Conservation (phyloP, 2,888 invertebrate species). For the Caenorhabditis doughertyi region DNA sequence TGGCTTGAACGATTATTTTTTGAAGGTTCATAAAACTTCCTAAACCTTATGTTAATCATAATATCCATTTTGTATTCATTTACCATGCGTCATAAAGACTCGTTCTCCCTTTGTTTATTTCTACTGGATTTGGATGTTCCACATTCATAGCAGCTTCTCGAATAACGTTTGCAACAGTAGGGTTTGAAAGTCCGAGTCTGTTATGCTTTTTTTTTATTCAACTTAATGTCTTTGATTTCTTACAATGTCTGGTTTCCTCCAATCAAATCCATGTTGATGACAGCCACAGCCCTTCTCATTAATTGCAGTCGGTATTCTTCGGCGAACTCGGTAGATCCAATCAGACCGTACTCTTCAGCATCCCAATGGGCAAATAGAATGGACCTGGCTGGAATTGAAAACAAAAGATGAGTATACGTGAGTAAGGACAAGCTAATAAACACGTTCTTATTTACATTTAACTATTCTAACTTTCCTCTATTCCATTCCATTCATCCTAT, state of each 20-base stretch:
- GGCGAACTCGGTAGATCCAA: conserved; percentile 85
- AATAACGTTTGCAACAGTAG: conserved; percentile 82
- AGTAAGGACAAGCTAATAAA: no score
- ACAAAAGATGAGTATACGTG: no score
- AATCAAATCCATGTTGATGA: conserved; percentile 83
- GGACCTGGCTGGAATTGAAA: conserved; percentile 80
- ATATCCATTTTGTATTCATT: conserved; percentile 31
- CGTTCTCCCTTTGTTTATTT: conserved; percentile 63
- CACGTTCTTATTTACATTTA: no score
- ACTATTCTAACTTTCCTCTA: no score
- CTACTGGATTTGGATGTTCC: conserved; percentile 73
- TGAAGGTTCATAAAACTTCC: conserved; percentile 34
- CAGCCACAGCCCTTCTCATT: conserved; percentile 83
- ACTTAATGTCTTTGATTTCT: background rate
- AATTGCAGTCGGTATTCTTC: conserved; percentile 83
- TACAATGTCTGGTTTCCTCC: conserved; percentile 75
- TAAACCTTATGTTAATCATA: background rate
- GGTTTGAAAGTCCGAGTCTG: conserved; percentile 76
- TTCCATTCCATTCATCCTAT: background rate
- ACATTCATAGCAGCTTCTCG: conserved; percentile 83
- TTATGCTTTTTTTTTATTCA: background rate
- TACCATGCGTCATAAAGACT: conserved; percentile 81
- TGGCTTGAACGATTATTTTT: conserved; percentile 24
- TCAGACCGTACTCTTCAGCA: conserved; percentile 84
- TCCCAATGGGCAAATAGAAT: conserved; percentile 84